Evolutionary conservation across 2,113 vertebrate species (phyloP).

Genomic region (Pavo muticus): DNA sequence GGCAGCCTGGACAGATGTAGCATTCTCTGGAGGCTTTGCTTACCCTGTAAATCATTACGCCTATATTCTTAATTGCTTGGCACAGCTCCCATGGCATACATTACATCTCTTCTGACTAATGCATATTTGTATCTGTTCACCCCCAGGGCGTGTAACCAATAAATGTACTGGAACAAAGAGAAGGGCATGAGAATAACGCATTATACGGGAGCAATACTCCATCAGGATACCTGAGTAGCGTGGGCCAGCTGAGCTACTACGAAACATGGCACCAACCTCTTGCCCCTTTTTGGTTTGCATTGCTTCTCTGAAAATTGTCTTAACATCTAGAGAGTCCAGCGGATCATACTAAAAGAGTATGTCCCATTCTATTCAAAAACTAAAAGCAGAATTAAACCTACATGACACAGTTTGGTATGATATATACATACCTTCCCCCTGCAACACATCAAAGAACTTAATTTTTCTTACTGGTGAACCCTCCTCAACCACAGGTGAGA

Average conservation of each 20-base stretch:
- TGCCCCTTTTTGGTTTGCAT: neutral
- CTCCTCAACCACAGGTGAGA: neutral
- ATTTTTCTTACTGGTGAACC: neutral
- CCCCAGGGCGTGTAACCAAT: neutral
- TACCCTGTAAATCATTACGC: neutral
- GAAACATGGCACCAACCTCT: neutral
- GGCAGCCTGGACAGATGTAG: neutral
- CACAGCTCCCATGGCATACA: conserved; percentile 43
- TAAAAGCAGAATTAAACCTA: neutral
- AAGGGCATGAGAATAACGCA: neutral
- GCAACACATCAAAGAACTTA: neutral
- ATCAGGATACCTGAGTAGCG: neutral
- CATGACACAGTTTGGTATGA: neutral
- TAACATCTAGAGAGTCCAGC: neutral
- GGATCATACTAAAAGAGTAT: neutral
- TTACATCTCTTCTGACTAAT: conserved; percentile 14
- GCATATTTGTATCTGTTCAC: conserved; percentile 15
- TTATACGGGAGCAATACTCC: neutral
- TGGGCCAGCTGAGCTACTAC: neutral
- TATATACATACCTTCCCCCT: neutral
- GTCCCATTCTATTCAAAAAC: neutral
- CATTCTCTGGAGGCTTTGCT: neutral
- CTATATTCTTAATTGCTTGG: conserved; percentile 45
- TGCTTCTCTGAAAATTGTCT: neutral
- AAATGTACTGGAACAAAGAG: neutral